These are phyloP conservation scores for Sardinella longiceps DNA, from an alignment of 2,797 vertebrate genomes.

Conservation along the genomic window DNA sequence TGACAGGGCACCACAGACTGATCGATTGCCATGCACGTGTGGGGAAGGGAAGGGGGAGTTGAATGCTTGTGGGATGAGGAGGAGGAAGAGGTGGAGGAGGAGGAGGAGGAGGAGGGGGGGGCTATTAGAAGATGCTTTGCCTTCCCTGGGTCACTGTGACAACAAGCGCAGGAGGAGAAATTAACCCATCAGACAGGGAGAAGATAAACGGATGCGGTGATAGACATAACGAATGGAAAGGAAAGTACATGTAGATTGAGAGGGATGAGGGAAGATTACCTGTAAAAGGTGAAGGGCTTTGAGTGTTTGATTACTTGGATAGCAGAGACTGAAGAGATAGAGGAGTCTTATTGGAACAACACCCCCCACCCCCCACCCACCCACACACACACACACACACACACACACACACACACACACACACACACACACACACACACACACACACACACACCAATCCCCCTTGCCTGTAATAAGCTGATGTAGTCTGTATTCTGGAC, in stretches of 20 bases:
- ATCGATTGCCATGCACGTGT: conserved; percentile 75
- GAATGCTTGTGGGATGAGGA: conserved; percentile 55
- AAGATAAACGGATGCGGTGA: conserved; percentile 33
- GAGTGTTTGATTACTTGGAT: neutral
- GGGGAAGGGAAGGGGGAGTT: neutral
- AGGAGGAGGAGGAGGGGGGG: conserved; percentile 70
- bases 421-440: neutral
- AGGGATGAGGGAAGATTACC: neutral
- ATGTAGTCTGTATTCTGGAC: neutral
- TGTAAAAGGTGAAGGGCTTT: neutral
- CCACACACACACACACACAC: neutral
- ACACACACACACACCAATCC: neutral
- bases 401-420: neutral
- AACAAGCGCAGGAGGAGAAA: conserved; percentile 76
- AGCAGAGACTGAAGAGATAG: neutral
- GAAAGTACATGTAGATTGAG: conserved; percentile 19
- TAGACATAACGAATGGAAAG: conserved; percentile 36
- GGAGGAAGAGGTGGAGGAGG: neutral
- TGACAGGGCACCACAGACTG: conserved; percentile 86
- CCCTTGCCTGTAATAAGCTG: neutral
- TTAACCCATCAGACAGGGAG: conserved; percentile 75
- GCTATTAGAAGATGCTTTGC: conserved; percentile 81
- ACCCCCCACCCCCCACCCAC: neutral
- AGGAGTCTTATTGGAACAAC: neutral
- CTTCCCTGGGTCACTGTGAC: conserved; percentile 77